Base-by-base conservation (phyloP, 2,797 vertebrate genomes). In the Alfaro cultratus region DNA sequence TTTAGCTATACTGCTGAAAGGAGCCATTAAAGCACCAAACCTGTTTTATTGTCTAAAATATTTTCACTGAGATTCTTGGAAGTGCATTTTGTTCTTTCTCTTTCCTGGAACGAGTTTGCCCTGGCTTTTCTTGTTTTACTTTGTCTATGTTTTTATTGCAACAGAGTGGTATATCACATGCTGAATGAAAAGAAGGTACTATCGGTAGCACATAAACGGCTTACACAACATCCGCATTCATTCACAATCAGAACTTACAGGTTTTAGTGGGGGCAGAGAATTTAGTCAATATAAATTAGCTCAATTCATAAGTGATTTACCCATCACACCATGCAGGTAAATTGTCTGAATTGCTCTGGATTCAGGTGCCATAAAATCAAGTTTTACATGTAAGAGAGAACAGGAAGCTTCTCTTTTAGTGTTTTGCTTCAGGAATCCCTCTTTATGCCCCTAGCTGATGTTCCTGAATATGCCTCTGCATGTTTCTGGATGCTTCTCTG, bases 401-500 rank as follows among this genome's bases (percentile, higher is more conserved):
- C 64, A 77, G 31, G 23, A 62, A 62, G 62, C 41, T 55, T 13
- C 4, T 9, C 34, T 76, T 36, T 47, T 62, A 39, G 53, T 51
- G 31, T 45, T n/a, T n/a, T 51, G 49, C 51, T 72, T 62, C 43
- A 53, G 43, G 55, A 77, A 34, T 72, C 45, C 75, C 62, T 79
- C 16, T 53, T 45, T 73, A 39, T 39, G n/a, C n/a, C 36, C 55
- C 36, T 46, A 5, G 29, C 34, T 73, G 41, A 51, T 80, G 78
- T 73, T 26, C 77, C 72, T 80, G 68, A 85, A 79, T 88, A 79
- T 86, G 86, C 21, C 80, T 13, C 76, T 85, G 79, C 87, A 77
- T 83, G 90, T 89, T 80, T 62, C 77, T 76, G 74, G 75, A 64
- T 75, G 75, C 76, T 89, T 80, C 84, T 91, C 83, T 78, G 82